phyloP scores from a whole-genome alignment of 2,113 vertebrate genomes.

The Chaetodon auriga region DNA sequence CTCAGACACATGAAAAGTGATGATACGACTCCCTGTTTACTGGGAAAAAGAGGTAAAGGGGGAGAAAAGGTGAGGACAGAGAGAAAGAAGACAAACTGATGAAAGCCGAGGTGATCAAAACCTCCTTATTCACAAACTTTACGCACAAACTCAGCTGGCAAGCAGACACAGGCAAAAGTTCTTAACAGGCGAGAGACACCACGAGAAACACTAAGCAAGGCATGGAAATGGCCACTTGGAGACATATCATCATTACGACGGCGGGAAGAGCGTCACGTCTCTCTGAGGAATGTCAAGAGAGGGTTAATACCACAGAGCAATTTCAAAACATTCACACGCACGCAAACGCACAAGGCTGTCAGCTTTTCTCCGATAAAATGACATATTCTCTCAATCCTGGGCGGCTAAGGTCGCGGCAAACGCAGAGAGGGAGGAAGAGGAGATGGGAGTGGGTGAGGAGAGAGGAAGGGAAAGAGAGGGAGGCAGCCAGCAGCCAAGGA shows the following conservation, averaged over 20 bases:
- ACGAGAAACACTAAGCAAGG: slow-evolving; percentile 34
- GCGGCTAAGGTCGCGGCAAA: slow-evolving; percentile 23
- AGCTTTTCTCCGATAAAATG: slow-evolving; percentile 48
- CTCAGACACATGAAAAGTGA: not conserved
- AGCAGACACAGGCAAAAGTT: slow-evolving; percentile 13
- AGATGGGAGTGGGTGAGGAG: slow-evolving; percentile 11
- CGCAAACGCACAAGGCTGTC: slow-evolving; percentile 15
- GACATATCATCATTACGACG: slow-evolving; percentile 15
- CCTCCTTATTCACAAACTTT: slow-evolving; percentile 7
- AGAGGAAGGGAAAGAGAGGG: not conserved
- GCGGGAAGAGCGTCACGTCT: not conserved
- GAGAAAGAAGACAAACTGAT: not conserved
- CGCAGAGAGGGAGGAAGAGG: not conserved
- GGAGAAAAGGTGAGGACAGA: not conserved
- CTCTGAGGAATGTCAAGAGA: slow-evolving; percentile 26
- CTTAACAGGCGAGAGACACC: not conserved
- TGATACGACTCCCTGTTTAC: not conserved
- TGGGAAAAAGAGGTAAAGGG: not conserved
- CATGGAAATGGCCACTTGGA: slow-evolving; percentile 39
- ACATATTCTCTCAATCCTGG: slow-evolving; percentile 46
- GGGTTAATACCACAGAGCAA: slow-evolving; percentile 53
- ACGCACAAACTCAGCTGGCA: slow-evolving; percentile 25
- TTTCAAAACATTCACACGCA: slow-evolving; percentile 13
- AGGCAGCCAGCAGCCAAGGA: slow-evolving; percentile 58
- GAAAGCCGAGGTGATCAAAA: slow-evolving; percentile 17